These are phyloP conservation scores for Endotricha flammealis DNA, from an alignment of 2,888 invertebrate genomes.

Conservation along the genomic window DNA sequence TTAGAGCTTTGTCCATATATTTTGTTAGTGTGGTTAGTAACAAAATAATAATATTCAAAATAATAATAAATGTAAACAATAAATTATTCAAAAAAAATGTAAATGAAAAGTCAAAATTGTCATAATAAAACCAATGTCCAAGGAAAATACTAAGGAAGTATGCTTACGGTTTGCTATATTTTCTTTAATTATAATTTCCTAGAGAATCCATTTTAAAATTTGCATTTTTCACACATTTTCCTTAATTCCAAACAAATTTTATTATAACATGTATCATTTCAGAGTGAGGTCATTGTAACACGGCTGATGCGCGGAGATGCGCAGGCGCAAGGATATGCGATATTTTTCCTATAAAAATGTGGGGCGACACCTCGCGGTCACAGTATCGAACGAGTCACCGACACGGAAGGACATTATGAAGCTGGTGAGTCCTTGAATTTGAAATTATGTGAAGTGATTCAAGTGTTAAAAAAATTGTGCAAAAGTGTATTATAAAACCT, in stretches of 20 bases:
- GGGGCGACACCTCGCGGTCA: conserved; percentile 48
- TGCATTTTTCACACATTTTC: conserved; percentile 17
- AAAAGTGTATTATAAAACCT: conserved; percentile 6
- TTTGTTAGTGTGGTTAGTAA: too few relatives aligned
- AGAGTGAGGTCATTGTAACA: conserved; percentile 63
- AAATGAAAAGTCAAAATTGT: too few relatives aligned
- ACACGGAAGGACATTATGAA: conserved; percentile 70
- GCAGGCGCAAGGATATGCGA: conserved; percentile 57
- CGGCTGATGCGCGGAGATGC: conserved; percentile 40
- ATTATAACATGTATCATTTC: conserved; percentile 35
- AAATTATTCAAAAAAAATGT: too few relatives aligned
- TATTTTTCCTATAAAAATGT: conserved; percentile 62
- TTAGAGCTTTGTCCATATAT: too few relatives aligned
- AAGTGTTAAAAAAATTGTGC: conserved; percentile 15
- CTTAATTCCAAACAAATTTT: conserved; percentile 23
- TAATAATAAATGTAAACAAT: too few relatives aligned
- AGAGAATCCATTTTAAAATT: conserved; percentile 10
- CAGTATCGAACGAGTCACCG: conserved; percentile 58
- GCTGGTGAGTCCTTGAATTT: conserved; percentile 69
- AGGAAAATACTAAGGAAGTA: too few relatives aligned
- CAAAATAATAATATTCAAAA: too few relatives aligned
- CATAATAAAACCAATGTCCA: too few relatives aligned
- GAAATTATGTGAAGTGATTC: conserved; percentile 33
- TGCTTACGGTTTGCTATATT: too few relatives aligned
- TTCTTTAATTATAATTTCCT: conserved; percentile 4